These are phyloP conservation scores for Stegodyphus dumicola DNA, from an alignment of 1,140 invertebrate genomes.

Conservation along the genomic window DNA sequence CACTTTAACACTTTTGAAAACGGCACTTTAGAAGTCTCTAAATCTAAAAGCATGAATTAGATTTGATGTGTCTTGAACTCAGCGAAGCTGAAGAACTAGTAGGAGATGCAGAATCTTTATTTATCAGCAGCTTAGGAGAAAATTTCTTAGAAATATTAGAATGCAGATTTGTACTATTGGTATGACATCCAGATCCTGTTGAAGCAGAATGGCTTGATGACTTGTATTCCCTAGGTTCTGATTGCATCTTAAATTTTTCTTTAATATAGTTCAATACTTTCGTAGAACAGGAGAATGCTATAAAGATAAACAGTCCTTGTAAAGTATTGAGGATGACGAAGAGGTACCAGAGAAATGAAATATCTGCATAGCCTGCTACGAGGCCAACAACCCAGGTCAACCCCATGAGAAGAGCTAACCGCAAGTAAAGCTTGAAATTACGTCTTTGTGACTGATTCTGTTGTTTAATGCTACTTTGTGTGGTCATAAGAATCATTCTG, in stretches of 20 bases:
- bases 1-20: too few relatives aligned
- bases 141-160: slow-evolving; percentile 14
- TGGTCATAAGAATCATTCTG: slow-evolving; percentile 70
- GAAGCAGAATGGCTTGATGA: slow-evolving; percentile 14
- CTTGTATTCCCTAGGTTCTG: background rate
- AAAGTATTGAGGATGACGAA: slow-evolving; percentile 73
- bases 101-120: background rate
- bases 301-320: slow-evolving; percentile 74
- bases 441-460: slow-evolving; percentile 64
- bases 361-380: slow-evolving; percentile 65
- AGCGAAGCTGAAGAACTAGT: background rate
- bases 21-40: too few relatives aligned
- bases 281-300: slow-evolving; percentile 71
- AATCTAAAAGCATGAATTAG: too few relatives aligned
- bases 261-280: slow-evolving; percentile 40
- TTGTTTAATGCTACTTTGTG: slow-evolving; percentile 63
- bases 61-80: too few relatives aligned
- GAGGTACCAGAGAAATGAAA: slow-evolving; percentile 69
- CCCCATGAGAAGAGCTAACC: slow-evolving; percentile 70
- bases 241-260: background rate
- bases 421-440: slow-evolving; percentile 73
- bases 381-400: slow-evolving; percentile 72
- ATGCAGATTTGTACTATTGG: slow-evolving; percentile 19
- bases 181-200: slow-evolving; percentile 12
- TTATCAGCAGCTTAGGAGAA: slow-evolving; percentile 25